phyloP scores from a whole-genome alignment of 2,797 vertebrate genomes.

The Potorous gilbertii region DNA sequence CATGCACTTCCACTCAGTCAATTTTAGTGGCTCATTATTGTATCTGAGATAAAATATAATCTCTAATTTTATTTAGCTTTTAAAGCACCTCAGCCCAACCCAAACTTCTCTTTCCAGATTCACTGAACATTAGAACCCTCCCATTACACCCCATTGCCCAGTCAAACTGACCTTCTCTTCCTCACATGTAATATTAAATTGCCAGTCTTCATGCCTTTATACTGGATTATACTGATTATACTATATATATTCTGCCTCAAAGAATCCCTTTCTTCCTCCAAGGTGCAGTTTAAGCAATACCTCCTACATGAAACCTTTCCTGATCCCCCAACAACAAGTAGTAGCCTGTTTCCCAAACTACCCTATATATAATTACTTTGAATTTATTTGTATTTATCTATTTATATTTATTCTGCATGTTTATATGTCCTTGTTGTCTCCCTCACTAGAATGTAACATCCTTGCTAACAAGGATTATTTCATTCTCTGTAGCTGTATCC shows the following conservation, averaged over 20 bases:
- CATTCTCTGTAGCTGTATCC: neutral
- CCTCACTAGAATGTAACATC: neutral
- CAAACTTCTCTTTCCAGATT: neutral
- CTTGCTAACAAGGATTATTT: neutral
- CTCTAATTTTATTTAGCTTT: neutral
- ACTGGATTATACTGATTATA: neutral
- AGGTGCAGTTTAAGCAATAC: neutral
- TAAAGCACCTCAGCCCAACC: neutral
- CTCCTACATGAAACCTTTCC: neutral
- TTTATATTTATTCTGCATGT: neutral
- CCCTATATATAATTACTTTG: neutral
- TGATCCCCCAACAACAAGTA: neutral
- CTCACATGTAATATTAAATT: neutral
- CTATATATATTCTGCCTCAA: too few species aligned
- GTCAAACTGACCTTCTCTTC: neutral
- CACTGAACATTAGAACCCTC: neutral
- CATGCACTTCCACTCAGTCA: neutral
- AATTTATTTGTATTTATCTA: neutral
- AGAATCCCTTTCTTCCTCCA: neutral
- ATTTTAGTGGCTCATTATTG: neutral
- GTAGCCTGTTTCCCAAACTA: neutral
- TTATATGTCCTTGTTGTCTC: neutral
- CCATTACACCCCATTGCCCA: neutral
- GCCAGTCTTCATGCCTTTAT: neutral
- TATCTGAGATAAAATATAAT: neutral